phyloP scores from a whole-genome alignment of 2,113 vertebrate species.

The Tichodroma muraria region DNA sequence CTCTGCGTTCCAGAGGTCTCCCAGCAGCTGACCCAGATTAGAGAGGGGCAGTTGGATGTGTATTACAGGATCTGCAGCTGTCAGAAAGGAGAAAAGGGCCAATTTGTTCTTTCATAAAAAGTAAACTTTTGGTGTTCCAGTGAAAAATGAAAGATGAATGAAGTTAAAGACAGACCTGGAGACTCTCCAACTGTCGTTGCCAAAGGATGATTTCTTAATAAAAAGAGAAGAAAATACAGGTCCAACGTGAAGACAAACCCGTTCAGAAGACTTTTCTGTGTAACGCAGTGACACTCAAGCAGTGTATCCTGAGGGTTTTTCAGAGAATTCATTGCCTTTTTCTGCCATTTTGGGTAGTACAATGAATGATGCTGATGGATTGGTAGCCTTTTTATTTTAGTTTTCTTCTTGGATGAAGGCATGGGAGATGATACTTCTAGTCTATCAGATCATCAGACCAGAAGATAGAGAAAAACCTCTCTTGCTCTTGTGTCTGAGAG shows the following conservation, averaged over 20 bases:
- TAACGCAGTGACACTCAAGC: not conserved
- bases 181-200: not conserved
- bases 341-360: not conserved
- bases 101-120: constrained; percentile 5
- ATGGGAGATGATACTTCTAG: not conserved
- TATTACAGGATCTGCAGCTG: constrained; percentile 8
- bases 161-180: not conserved
- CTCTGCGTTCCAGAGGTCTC: constrained; percentile 32
- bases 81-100: not conserved
- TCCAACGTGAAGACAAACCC: not conserved
- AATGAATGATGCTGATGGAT: not conserved
- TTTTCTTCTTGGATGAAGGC: not conserved
- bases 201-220: constrained; percentile 2
- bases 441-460: not conserved
- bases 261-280: not conserved
- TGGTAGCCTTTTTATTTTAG: not conserved
- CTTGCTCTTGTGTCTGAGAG: not conserved
- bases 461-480: not conserved
- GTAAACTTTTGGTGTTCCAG: constrained; percentile 10
- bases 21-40: constrained; percentile 28
- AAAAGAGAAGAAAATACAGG: not conserved
- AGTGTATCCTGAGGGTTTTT: not conserved
- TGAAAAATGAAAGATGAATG: not conserved
- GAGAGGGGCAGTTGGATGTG: not conserved
- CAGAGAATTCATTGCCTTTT: not conserved